Evolutionary conservation across 30 jellyfish, hydroid and myxozoan genomes (phyloP), one percentile per base, ranked within the genome.

Genomic region (Clytia hemisphaerica): DNA sequence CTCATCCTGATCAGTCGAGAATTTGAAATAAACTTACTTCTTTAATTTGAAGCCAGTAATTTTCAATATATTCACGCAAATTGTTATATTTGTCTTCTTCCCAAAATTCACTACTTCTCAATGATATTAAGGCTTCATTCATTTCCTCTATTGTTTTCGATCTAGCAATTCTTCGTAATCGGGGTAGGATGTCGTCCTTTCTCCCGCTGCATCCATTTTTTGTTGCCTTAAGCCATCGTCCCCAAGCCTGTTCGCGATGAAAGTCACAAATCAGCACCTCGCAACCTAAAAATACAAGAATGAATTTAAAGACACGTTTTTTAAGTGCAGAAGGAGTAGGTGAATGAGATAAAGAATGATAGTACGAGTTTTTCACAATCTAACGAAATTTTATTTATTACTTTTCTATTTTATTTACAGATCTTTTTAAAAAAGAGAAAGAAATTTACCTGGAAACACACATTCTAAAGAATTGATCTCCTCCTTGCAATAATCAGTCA

Each of bases 401-500:
- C n/a, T n/a, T n/a, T n/a, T 42, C n/a, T 10, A 42, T 42, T 42
- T 42, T 42, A 42, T 42, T 12, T 10, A 42, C 12, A 42, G 2
- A 48, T 48, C 53, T n/a, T n/a, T n/a, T n/a, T n/a, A n/a, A n/a
- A n/a, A n/a, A n/a, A n/a, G n/a, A n/a, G n/a, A n/a, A n/a, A n/a
- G n/a, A n/a, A n/a, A n/a, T n/a, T n/a, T 53, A 53, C n/a, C n/a
- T n/a, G n/a, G n/a, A 53, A 53, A 53, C 29, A 53, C 29, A 40
- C 67, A 22, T 21, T 27, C 69, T 21, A 67, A 30, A 28, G 69
- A 24, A 40, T 67, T 67, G 48, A 67, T 67, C 72, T 38, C 79
- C 34, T 67, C 79, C 24, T 40, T 67, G 72, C 79, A 67, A 67
- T 37, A 71, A 71, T 71, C 83, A 24, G 75, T 34, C 74, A 71